These are phyloP conservation scores for Gymnoscelis rufifasciata DNA, from an alignment of 2,888 invertebrate species.

Conservation along the genomic window DNA sequence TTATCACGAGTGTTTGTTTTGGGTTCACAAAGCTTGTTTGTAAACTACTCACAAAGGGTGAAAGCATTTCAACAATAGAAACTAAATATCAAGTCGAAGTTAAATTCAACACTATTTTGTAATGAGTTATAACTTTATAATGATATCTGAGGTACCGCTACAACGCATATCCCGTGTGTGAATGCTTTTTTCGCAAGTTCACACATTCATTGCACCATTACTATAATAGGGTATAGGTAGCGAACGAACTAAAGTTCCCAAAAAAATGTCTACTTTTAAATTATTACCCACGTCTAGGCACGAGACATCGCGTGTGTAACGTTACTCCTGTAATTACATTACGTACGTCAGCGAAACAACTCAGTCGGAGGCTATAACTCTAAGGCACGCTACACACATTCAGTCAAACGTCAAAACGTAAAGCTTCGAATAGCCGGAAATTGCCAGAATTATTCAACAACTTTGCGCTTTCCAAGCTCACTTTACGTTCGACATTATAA, in stretches of 20 bases:
- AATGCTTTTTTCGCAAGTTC: too few relatives aligned
- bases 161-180: too few relatives aligned
- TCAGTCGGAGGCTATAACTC: slow-evolving; percentile 44
- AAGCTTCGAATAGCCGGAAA: background rate
- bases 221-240: background rate
- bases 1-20: slow-evolving; percentile 34
- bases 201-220: too few relatives aligned
- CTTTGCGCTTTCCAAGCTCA: too few relatives aligned
- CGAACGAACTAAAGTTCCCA: background rate
- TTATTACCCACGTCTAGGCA: slow-evolving; percentile 28
- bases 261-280: slow-evolving; percentile 22
- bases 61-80: too few relatives aligned
- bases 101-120: too few relatives aligned
- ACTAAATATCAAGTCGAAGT: too few relatives aligned
- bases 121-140: too few relatives aligned
- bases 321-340: slow-evolving; percentile 46
- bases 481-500: too few relatives aligned
- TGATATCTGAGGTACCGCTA: too few relatives aligned
- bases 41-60: background rate
- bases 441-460: background rate
- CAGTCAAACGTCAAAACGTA: background rate
- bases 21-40: slow-evolving; percentile 18
- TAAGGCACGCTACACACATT: slow-evolving; percentile 34
- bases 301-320: slow-evolving; percentile 53
- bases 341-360: slow-evolving; percentile 48